Evolutionary conservation across 1,140 invertebrate genomes (phyloP).

Genomic region (Wiebesia pumilae): DNA sequence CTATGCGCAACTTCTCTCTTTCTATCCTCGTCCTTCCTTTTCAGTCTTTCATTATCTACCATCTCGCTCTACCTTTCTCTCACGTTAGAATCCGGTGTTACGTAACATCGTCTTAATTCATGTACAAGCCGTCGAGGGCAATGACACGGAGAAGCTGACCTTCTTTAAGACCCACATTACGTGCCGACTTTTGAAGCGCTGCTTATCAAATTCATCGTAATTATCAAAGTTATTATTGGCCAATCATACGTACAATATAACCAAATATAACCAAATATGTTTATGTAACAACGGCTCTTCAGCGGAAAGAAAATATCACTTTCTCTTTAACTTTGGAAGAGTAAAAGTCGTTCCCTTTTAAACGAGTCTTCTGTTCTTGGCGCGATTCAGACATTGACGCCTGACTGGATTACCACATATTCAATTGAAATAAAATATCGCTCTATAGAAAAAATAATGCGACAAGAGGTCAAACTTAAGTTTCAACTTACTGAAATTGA

Average conservation of each 20-base stretch:
- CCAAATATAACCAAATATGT: background rate
- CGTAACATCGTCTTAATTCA: background rate
- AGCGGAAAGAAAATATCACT: background rate
- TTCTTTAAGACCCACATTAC: background rate
- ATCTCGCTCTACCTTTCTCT: background rate
- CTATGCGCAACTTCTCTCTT: background rate
- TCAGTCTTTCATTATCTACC: background rate
- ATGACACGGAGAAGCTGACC: background rate
- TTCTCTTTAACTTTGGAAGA: background rate
- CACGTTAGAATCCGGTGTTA: too few species aligned
- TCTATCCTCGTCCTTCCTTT: background rate
- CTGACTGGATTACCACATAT: background rate
- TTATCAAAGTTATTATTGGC: background rate
- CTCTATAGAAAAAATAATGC: background rate
- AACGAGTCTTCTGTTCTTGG: background rate
- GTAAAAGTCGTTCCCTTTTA: background rate
- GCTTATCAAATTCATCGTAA: background rate
- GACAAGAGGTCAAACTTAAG: background rate
- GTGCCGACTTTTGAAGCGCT: background rate
- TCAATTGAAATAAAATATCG: background rate
- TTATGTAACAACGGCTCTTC: background rate
- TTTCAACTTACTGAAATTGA: background rate
- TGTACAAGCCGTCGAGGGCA: background rate
- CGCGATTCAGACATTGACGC: background rate
- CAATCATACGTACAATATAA: background rate